Evolutionary conservation across 2,113 vertebrate species (phyloP).

Genomic region (Ophiodon elongatus): DNA sequence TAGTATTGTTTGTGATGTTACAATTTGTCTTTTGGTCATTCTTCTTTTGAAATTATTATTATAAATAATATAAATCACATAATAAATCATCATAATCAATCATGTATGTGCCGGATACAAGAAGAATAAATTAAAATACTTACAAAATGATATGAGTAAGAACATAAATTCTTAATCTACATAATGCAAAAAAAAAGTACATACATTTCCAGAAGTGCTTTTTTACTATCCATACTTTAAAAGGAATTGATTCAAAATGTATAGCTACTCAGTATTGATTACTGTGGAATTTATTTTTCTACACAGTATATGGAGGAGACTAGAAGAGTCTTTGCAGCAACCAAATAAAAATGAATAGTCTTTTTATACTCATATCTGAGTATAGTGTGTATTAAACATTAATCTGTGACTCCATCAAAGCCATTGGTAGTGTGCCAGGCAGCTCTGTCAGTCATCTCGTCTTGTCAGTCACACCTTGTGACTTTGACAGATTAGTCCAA

Average conservation of each 20-base stretch:
- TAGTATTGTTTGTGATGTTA: background rate
- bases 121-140: background rate
- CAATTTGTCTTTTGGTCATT: background rate
- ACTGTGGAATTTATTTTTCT: slow-evolving; percentile 16
- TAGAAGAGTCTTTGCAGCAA: background rate
- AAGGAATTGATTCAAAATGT: background rate
- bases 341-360: background rate
- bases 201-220: background rate
- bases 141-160: background rate
- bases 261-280: slow-evolving; percentile 3
- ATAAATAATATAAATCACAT: background rate
- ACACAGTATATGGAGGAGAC: background rate
- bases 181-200: background rate
- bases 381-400: slow-evolving; percentile 8
- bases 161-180: background rate
- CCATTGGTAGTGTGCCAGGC: slow-evolving; percentile 29
- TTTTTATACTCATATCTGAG: background rate
- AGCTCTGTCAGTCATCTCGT: slow-evolving; percentile 62
- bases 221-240: background rate
- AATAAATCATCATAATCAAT: background rate
- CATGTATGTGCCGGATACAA: background rate
- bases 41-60: background rate
- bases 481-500: slow-evolving; percentile 72
- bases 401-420: slow-evolving; percentile 16
- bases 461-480: slow-evolving; percentile 64